Conservation (phyloP, 2,888 invertebrate genomes). For the Agonum fuliginosum region DNA sequence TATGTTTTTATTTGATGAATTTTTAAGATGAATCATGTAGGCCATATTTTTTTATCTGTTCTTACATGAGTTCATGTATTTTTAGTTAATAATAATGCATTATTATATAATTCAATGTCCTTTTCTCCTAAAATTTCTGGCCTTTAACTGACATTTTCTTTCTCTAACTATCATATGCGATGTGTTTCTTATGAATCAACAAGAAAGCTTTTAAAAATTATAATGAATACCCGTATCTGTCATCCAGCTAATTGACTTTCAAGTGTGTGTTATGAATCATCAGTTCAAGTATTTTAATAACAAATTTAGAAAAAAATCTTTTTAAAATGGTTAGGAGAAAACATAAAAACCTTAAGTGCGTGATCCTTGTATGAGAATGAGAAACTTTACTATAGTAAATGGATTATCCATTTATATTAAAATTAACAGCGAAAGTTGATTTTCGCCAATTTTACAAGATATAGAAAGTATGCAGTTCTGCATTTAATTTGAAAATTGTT, state of each 20-base stretch:
- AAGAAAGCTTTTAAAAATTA: conserved; percentile 18
- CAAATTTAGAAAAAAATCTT: conserved; percentile 33
- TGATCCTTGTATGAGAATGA: too few species aligned
- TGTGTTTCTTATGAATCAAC: conserved; percentile 16
- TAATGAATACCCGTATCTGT: conserved; percentile 46
- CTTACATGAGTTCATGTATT: too few species aligned
- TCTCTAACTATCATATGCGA: too few species aligned
- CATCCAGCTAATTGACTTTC: conserved; percentile 40
- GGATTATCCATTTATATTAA: background rate
- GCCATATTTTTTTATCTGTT: too few species aligned
- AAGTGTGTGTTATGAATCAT: conserved; percentile 35
- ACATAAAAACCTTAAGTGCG: conserved; percentile 26
- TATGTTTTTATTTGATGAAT: too few species aligned
- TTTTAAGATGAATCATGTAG: too few species aligned
- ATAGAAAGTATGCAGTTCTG: background rate
- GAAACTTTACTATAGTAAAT: too few species aligned
- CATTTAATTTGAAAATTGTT: background rate
- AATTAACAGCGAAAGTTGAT: conserved; percentile 13
- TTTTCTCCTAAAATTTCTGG: background rate
- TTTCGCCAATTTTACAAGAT: conserved; percentile 13
- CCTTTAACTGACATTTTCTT: background rate
- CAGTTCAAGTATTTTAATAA: conserved; percentile 41
- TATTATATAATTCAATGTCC: too few species aligned
- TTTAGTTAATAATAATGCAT: too few species aligned
- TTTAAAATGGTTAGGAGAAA: conserved; percentile 43